These are phyloP conservation scores for Eilema griseolum DNA, from an alignment of 2,888 invertebrate species.

Conservation along the genomic window DNA sequence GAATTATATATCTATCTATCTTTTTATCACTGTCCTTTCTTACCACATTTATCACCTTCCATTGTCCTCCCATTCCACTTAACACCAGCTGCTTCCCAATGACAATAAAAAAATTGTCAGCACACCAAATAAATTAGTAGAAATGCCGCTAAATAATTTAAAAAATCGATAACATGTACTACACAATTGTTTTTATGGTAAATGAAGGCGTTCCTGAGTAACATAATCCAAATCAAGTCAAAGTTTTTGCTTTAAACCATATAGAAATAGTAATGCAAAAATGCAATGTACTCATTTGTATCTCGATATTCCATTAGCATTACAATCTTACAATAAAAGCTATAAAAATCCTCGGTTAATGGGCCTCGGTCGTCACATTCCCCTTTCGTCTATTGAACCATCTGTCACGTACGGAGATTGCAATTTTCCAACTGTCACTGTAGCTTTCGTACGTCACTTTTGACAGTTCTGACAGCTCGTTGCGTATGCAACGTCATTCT, in stretches of 20 bases:
- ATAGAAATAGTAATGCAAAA: not conserved
- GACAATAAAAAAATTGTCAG: no score
- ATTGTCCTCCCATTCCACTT: no score
- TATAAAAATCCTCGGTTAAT: constrained; percentile 40
- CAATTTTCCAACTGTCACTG: constrained; percentile 60
- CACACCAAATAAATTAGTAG: no score
- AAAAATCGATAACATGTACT: no score
- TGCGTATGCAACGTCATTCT: constrained; percentile 55
- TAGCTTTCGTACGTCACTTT: constrained; percentile 65
- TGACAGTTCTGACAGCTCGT: constrained; percentile 69
- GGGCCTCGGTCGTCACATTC: constrained; percentile 16
- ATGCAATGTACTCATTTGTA: not conserved
- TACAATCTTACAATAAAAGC: constrained; percentile 5
- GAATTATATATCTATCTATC: no score
- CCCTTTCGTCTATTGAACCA: constrained; percentile 38
- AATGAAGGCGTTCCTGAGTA: no score
- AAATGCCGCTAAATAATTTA: no score
- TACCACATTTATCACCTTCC: not conserved
- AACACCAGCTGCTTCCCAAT: no score
- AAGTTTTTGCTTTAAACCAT: not conserved
- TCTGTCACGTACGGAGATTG: constrained; percentile 52
- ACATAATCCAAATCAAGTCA: not conserved
- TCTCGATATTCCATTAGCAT: not conserved
- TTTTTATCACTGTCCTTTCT: not conserved
- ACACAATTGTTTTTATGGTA: no score